Conservation (phyloP, 2,888 invertebrate species). For the Mesochorus sp. region DNA sequence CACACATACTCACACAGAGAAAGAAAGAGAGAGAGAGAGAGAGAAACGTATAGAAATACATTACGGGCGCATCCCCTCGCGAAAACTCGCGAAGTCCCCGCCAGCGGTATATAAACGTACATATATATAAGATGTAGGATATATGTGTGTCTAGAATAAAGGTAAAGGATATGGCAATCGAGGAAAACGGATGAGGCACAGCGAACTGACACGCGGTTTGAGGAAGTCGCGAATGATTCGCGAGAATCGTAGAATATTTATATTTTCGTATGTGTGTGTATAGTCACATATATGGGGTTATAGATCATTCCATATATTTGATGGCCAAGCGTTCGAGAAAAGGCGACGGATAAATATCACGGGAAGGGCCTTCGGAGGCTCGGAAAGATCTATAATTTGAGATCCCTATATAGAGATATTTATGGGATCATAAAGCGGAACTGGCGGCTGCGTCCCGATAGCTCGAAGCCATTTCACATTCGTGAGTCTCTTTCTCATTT, state of each 20-base stretch:
- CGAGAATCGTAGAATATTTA: conserved; percentile 8
- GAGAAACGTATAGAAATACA: conserved; percentile 69
- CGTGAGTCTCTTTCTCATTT: conserved; percentile 21
- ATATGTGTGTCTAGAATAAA: background rate
- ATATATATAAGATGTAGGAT: background rate
- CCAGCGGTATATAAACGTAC: conserved; percentile 22
- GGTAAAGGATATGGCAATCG: conserved; percentile 26
- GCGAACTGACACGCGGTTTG: conserved; percentile 16
- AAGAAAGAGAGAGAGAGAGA: too few relatives aligned
- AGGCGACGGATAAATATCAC: conserved; percentile 11
- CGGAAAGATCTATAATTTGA: conserved; percentile 71
- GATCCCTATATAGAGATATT: conserved; percentile 79
- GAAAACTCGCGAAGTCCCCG: conserved; percentile 42
- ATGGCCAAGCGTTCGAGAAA: conserved; percentile 16
- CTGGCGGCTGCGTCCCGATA: conserved; percentile 71
- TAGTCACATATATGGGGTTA: too few relatives aligned
- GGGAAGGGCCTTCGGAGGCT: conserved; percentile 8
- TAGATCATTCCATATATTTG: background rate
- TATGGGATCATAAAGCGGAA: conserved; percentile 78
- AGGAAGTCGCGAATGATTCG: conserved; percentile 38
- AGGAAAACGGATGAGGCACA: conserved; percentile 38
- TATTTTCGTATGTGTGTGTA: too few relatives aligned
- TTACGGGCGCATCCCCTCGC: conserved; percentile 51
- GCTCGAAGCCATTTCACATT: conserved; percentile 70
- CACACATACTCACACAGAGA: conserved; percentile 75